These are phyloP conservation scores for Brachionus calyciflorus DNA, from an alignment of 1,140 invertebrate species.

Conservation along the genomic window DNA sequence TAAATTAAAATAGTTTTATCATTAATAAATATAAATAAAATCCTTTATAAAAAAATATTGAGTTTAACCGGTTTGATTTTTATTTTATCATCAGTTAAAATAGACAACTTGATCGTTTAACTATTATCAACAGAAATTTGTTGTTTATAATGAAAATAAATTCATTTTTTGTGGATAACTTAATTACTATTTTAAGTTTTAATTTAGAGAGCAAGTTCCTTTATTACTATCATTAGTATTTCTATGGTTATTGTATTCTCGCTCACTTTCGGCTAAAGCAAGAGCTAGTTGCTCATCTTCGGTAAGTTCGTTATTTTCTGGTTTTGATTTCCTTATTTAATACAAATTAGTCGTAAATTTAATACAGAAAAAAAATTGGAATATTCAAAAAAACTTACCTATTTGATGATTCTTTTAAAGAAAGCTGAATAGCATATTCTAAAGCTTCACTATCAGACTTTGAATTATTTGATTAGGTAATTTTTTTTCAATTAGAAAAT, in stretches of 20 bases:
- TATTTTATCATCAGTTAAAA: too few relatives aligned
- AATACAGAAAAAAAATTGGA: not conserved
- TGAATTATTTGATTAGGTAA: not conserved
- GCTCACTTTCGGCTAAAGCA: conserved; percentile 25
- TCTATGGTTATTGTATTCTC: not conserved
- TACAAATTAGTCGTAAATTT: not conserved
- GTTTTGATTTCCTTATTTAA: too few relatives aligned
- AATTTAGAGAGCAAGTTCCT: conserved; percentile 14
- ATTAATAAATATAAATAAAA: not conserved
- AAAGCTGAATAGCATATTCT: conserved; percentile 13
- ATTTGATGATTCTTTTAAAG: not conserved
- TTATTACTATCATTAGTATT: not conserved
- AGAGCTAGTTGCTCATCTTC: conserved; percentile 16
- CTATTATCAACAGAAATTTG: too few relatives aligned
- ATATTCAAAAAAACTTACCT: conserved; percentile 15
- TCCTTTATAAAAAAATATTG: not conserved
- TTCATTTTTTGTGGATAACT: not conserved
- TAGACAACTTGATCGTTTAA: too few relatives aligned
- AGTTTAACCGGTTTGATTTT: not conserved
- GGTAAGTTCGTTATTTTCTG: not conserved
- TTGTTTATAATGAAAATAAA: not conserved
- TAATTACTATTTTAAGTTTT: not conserved
- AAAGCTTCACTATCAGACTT: conserved; percentile 38
- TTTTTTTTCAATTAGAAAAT: not conserved
- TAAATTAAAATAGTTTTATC: not conserved